A percentile compares a stretch with the other conserved stretches of the same genome.
These are phyloP conservation scores for Naso thynnoides DNA, from an alignment of 2,797 vertebrate genomes.

Conservation along the genomic window DNA sequence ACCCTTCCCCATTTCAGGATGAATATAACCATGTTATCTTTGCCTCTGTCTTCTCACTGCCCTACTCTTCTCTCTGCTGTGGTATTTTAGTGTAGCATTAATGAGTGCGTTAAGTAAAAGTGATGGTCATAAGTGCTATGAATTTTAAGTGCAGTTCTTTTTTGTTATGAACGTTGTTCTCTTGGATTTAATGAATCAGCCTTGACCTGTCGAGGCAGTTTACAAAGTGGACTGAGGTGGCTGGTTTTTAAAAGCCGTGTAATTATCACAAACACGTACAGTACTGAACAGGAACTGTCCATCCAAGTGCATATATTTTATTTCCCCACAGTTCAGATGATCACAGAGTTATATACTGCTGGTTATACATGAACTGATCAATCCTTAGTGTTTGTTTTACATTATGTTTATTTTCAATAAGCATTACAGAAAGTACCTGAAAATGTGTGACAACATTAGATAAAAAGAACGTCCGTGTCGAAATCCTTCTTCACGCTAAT, in stretches of 20 bases:
- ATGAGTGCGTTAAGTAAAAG: constrained; percentile 19
- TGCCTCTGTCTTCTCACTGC: constrained; percentile 19
- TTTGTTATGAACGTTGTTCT: constrained; percentile 2
- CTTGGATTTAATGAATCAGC: constrained; percentile 14
- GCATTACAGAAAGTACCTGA: too few species aligned
- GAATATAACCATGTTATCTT: constrained; percentile 43
- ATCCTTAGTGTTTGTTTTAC: too few species aligned
- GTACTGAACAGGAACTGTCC: neutral
- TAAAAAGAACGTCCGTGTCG: too few species aligned
- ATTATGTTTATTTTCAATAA: too few species aligned
- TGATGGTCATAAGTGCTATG: constrained; percentile 9
- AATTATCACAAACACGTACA: constrained; percentile 26
- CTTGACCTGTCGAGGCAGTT: constrained; percentile 4
- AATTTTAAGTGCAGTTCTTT: constrained; percentile 19
- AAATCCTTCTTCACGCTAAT: too few species aligned
- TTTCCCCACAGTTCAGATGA: neutral
- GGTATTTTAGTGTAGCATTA: constrained; percentile 35
- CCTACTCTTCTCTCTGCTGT: neutral
- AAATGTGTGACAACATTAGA: too few species aligned
- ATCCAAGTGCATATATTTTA: neutral
- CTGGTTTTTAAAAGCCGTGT: constrained; percentile 13
- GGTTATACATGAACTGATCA: neutral
- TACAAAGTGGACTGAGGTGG: constrained; percentile 18
- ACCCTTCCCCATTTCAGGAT: constrained; percentile 17
- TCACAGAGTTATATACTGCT: neutral